Evolutionary conservation across 1,140 invertebrate genomes (phyloP).

Genomic region (Macrocentrus cingulum): DNA sequence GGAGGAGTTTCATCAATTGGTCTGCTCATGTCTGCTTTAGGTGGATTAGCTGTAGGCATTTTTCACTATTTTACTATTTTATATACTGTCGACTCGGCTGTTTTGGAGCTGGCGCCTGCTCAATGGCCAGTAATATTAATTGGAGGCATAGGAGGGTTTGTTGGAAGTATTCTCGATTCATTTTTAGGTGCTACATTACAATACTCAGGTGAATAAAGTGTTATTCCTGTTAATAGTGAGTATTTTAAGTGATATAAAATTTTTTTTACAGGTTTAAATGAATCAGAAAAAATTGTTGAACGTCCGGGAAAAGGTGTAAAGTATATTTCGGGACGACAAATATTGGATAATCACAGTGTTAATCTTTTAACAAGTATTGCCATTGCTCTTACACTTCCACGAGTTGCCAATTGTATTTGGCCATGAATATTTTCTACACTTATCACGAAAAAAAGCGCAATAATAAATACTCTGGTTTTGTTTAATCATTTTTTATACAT

Average conservation of each 20-base stretch:
- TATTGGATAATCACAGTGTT: conserved; percentile 90
- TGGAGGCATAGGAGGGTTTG: conserved; percentile 71
- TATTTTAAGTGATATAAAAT: neutral
- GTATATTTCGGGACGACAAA: conserved; percentile 74
- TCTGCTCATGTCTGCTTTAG: conserved; percentile 71
- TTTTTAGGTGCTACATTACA: conserved; percentile 82
- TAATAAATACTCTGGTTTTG: neutral
- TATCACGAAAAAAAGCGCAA: neutral
- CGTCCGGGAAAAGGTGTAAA: conserved; percentile 70
- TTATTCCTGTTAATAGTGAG: neutral
- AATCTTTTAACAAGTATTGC: conserved; percentile 82
- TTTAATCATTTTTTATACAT: too few species aligned
- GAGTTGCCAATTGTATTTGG: conserved; percentile 70
- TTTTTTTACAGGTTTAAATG: conserved; percentile 67
- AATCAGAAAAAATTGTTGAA: conserved; percentile 73
- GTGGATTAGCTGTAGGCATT: conserved; percentile 75
- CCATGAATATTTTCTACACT: too few species aligned
- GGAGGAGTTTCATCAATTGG: conserved; percentile 77
- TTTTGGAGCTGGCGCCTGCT: conserved; percentile 66
- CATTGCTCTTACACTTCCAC: conserved; percentile 73
- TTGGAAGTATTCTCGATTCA: conserved; percentile 84
- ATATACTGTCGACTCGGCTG: conserved; percentile 64
- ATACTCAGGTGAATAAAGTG: conserved; percentile 71
- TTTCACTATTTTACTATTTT: conserved; percentile 71
- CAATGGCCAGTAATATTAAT: conserved; percentile 81